Evolutionary conservation across 2,888 invertebrate genomes (phyloP), one percentile per base, ranked within the genome.

Genomic region (Tenthredo notha): DNA sequence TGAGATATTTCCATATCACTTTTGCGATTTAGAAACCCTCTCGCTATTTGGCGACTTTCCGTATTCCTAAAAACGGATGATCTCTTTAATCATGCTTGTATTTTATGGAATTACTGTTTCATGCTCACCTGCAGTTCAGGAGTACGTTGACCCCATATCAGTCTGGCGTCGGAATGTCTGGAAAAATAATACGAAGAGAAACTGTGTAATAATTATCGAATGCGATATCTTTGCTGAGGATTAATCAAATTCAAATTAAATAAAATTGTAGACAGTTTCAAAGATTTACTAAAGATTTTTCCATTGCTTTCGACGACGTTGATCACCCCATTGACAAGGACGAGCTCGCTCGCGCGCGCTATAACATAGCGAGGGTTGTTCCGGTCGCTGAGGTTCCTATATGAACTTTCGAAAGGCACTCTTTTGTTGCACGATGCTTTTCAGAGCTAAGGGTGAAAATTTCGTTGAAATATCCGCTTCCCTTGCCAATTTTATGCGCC

Each of bases 111-210:
- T 33, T 54, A 54, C 29, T 77, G 50, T 54, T 29, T 77, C 47
- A 77, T 74, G 40, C 77, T 77, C n/a, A 77, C 77, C 47, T 47
- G 47, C 77, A 54, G 77, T 50, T 77, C 15, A 77, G 77, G n/a
- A 77, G 54, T 54, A 54, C 21, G 54, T 33, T 50, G 77, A 54
- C 29, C 54, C 77, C 77, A 50, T 33, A 54, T 54, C 54, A 33
- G 50, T 77, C 77, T 10, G 25, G 50, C 18, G 29, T 77, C 18
- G 54, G 77, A 54, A 50, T 50, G 77, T 77, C 77, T 77, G 77
- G 3, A 77, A 77, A 50, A 18, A 77, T 1, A 67, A 67, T 6
- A 74, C 21, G 4, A n/a, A 21, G 43, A 74, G 15, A 47, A 9
- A 74, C 40, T 43, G 40, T 74, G 21, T 37, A 21, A n/a, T 74